Percentiles rank a stretch among this genome's conserved stretches.
Evolutionary conservation across 1,140 invertebrate species (phyloP).

Genomic region (Tetraneura akinire): DNA sequence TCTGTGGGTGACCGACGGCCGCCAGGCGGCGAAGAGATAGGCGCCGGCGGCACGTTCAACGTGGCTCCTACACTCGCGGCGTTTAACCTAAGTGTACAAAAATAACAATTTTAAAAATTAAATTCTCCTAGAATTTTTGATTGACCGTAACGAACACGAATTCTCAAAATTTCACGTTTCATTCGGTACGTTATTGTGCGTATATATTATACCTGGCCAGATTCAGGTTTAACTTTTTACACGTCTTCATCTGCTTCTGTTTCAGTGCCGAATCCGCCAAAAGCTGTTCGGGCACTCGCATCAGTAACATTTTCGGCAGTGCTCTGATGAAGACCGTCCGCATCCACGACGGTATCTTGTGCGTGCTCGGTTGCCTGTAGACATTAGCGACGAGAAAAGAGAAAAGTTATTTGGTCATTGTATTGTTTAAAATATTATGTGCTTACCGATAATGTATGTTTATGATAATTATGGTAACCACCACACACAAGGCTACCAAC

Average conservation of each 20-base stretch:
- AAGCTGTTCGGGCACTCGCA: constrained; percentile 82
- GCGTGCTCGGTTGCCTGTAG: constrained; percentile 82
- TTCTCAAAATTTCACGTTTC: too few relatives aligned
- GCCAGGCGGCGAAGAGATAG: constrained; percentile 59
- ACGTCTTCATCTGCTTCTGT: constrained; percentile 68
- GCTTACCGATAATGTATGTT: constrained; percentile 96
- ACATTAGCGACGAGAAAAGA: neutral
- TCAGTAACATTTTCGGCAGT: constrained; percentile 79
- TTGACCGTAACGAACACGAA: too few relatives aligned
- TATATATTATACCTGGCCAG: constrained; percentile 66
- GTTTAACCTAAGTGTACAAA: neutral
- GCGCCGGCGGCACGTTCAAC: constrained; percentile 32
- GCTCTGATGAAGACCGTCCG: constrained; percentile 83
- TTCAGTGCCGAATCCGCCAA: constrained; percentile 76
- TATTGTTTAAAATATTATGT: too few relatives aligned
- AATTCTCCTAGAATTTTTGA: too few relatives aligned
- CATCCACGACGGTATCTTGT: constrained; percentile 93
- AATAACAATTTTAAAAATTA: neutral
- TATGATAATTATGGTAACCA: constrained; percentile 95
- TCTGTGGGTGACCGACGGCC: constrained; percentile 75
- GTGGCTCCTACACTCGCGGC: constrained; percentile 38
- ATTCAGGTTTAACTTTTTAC: constrained; percentile 67
- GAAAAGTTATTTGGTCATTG: neutral
- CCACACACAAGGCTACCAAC: constrained; percentile 91
- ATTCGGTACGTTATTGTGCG: constrained; percentile 55